Conservation (phyloP, 1,140 invertebrate genomes). For the Diabrotica undecimpunctata region DNA sequence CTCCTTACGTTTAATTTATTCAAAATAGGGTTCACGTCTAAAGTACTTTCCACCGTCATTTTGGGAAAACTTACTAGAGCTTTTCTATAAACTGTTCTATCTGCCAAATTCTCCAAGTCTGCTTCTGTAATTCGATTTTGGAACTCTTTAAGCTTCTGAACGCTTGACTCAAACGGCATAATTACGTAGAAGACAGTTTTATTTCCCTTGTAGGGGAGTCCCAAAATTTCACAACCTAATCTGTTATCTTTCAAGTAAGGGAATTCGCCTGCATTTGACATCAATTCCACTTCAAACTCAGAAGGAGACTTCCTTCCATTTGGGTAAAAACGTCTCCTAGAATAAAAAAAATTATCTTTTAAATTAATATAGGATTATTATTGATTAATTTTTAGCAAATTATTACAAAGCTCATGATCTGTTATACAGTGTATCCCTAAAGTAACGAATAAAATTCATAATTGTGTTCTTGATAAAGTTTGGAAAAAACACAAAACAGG, state of each 20-base stretch:
- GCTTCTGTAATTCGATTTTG: conserved; percentile 51
- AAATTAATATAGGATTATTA: too few species aligned
- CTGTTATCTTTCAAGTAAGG: conserved; percentile 55
- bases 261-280: conserved; percentile 57
- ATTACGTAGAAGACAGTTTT: conserved; percentile 67
- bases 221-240: conserved; percentile 60
- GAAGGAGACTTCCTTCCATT: conserved; percentile 48
- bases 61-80: conserved; percentile 62
- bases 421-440: too few species aligned
- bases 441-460: too few species aligned
- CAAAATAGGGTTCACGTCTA: conserved; percentile 54
- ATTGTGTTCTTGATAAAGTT: too few species aligned
- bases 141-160: conserved; percentile 50
- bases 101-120: conserved; percentile 54
- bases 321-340: conserved; percentile 53
- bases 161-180: conserved; percentile 56
- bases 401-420: too few species aligned
- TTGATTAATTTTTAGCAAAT: too few species aligned
- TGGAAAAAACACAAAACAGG: too few species aligned
- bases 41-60: conserved; percentile 60
- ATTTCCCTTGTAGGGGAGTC: conserved; percentile 67
- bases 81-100: conserved; percentile 48
- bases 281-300: conserved; percentile 57
- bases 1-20: conserved; percentile 52
- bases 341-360: conserved; percentile 19